Evolutionary conservation across 1,140 invertebrate species (phyloP), one percentile per base, ranked within the genome.

Genomic region (Sitodiplosis mosellana): DNA sequence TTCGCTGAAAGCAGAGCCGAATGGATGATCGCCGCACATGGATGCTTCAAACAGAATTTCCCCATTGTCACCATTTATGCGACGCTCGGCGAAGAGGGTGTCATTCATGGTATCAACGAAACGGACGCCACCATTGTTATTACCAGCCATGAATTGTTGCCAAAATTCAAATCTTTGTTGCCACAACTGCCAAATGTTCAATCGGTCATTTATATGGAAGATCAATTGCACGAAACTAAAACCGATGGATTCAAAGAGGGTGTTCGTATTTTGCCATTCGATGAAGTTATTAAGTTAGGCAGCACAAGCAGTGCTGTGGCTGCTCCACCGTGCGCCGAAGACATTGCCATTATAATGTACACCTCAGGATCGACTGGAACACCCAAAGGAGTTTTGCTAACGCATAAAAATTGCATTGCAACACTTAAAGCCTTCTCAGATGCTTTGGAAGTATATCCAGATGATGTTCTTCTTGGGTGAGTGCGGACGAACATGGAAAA

Each of bases 1-100:
- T 98, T 96, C 68, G 88, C 93, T 0, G 95, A 99, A 70, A 99
- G 94, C 0, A 72, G 93, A 52, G 83, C 83, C 19, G 93, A 99
- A 71, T 99, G 94, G 93, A 83, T 98, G 77, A 78, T 96, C 34
- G 82, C 89, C 1, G 86, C 91, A 5, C 84, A 95, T 59, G 87
- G 87, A 41, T 85, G 88, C 61, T 93, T 97, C 65, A 92, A 87
- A 59, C 86, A 87, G 63, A 90, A 86, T 63, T 81, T 90, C 61
- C 79, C 86, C 72, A 83, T 98, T 52, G 90, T 95, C 1, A 99
- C 94, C 0, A 81, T 99, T 49, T 99, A 98, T 63, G 87, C 94
- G 1, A 99, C 93, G 0, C 72, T 98, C 1, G 93, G 93, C 4
- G 89, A 96, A 55, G 93, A 98, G 7, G 94, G 91, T 4, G 83